Base-by-base conservation (phyloP, 2,888 invertebrate species). In the Podotricha telesiphe region DNA sequence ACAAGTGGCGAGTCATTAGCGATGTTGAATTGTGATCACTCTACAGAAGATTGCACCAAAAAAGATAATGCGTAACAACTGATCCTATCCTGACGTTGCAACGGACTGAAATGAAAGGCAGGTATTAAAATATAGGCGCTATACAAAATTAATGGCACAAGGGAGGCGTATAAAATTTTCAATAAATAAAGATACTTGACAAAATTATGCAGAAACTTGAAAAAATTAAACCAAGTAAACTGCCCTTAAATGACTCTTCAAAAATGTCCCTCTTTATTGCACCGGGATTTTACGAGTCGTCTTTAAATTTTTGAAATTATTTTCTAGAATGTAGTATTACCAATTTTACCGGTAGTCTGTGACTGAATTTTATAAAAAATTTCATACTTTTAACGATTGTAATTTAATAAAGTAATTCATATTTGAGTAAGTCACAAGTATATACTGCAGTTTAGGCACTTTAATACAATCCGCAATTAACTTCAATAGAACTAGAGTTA, bases 291-390 rank as follows among this genome's bases (percentile, higher is more conserved):
- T 80, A 82, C 81, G 87, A 85, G 85, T 84, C 82, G 82, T 81
- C 78, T 77, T 80, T 84, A 82, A 82, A 80, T 81, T 87, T 87
- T 90, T 85, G 88, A 86, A 88, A 87, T 86, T 85, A 77, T 89
- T 91, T 91, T 91, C 86, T 91, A 92, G 88, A 79, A 67, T 77
- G 83, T 91, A 91, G 88, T 79, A 82, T 86, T 85, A 87, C 84
- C 82, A 82, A 87, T 86, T 87, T 90, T 86, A 87, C 78, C 84
- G 87, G 88, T 91, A 92, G 93, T 85, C 86, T 80, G 89, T 86
- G 93, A 93, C 92, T 91, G 92, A 93, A 91, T 90, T 91, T 92
- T 91, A 86, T 91, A 91, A 89, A 77, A 78, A 80, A 82, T 85
- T 80, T 87, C 85, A 84, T 85, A 87, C 85, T 88, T 86, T 86